Percentiles rank a stretch among this genome's conserved stretches.
phyloP scores from a whole-genome alignment of 2,888 invertebrate genomes.

The Ferdinandea cuprea region DNA sequence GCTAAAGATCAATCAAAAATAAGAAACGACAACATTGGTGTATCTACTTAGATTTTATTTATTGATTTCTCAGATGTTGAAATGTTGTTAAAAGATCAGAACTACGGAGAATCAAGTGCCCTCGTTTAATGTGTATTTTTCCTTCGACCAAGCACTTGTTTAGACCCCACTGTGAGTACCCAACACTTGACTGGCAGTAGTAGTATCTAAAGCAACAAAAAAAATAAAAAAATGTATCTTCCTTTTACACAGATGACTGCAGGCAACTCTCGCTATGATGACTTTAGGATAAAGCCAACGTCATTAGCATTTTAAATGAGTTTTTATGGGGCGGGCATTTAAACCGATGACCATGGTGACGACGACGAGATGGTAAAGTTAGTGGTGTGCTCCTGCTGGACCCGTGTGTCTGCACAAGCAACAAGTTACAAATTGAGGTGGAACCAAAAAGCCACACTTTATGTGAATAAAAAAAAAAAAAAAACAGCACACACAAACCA shows the following conservation, averaged over 20 bases:
- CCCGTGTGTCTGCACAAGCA: constrained; percentile 26
- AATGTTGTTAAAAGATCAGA: constrained; percentile 28
- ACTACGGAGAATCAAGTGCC: constrained; percentile 42
- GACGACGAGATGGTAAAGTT: constrained; percentile 35
- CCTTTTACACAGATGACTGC: constrained; percentile 34
- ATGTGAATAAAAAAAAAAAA: constrained; percentile 19
- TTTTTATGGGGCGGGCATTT: constrained; percentile 72
- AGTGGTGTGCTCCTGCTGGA: not conserved
- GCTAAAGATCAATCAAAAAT: constrained; percentile 37
- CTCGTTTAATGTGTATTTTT: constrained; percentile 16
- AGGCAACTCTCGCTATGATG: constrained; percentile 59
- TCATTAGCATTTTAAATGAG: constrained; percentile 74
- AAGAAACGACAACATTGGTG: no score
- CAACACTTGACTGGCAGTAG: constrained; percentile 40
- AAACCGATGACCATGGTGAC: constrained; percentile 65
- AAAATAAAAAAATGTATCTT: constrained; percentile 8
- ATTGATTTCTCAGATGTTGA: constrained; percentile 26
- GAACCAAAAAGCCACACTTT: not conserved
- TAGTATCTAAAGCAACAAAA: constrained; percentile 28
- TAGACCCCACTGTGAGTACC: constrained; percentile 51
- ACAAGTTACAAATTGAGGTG: constrained; percentile 55
- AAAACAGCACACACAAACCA: no score
- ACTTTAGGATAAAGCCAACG: constrained; percentile 72
- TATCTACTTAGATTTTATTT: constrained; percentile 24
- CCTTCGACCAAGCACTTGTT: constrained; percentile 11